Base-by-base conservation (phyloP, 2,113 vertebrate genomes). In the Tylochromis polylepis region DNA sequence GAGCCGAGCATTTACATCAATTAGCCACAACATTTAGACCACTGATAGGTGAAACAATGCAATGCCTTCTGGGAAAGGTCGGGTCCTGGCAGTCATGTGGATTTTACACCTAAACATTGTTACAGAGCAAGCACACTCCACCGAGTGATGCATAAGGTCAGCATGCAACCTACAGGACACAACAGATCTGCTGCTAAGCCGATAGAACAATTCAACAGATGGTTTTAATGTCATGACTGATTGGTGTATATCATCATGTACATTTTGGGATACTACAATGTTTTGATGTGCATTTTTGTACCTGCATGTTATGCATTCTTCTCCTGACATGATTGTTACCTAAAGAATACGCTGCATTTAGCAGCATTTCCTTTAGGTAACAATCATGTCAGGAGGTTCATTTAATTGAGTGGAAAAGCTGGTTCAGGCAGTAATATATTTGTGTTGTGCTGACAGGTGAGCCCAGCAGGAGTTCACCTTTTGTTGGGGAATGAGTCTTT, bases 351-450 rank as follows among this genome's bases (percentile, higher is more conserved):
- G 12, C 8, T 65, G 27, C 20, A 15, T 72, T 53, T 41, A 41
- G 62, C 1, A 67, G n/a, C 3, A 5, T 24, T 67, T 67, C 62
- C 7, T 67, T 3, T 67, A 18, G 11, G n/a, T 24, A 67, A 9
- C 36, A 41, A 24, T 67, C n/a, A 41, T 67, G 62, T 67, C 36
- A 0, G 7, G 62, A 67, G 0, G 36, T 41, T 67, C 12, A 41
- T 67, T 67, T 67, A 67, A 67, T 67, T 41, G 85, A 89, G 87
- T 87, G 91, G 88, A 94, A 92, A 91, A 84, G 51, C 86, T 87
- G 81, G 79, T 91, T 82, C 53, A 29, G 62, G 83, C 46, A 46
- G 51, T 18, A 1, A 1, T 72, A 79, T 89, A 82, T 89, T 85
- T 90, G 70, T 43, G 88, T 43, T 51, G 14, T 56, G 87, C 67